Percentiles rank a stretch among this genome's conserved stretches.
These are phyloP conservation scores for Excalfactoria chinensis DNA, from an alignment of 2,113 vertebrate genomes.

Conservation along the genomic window DNA sequence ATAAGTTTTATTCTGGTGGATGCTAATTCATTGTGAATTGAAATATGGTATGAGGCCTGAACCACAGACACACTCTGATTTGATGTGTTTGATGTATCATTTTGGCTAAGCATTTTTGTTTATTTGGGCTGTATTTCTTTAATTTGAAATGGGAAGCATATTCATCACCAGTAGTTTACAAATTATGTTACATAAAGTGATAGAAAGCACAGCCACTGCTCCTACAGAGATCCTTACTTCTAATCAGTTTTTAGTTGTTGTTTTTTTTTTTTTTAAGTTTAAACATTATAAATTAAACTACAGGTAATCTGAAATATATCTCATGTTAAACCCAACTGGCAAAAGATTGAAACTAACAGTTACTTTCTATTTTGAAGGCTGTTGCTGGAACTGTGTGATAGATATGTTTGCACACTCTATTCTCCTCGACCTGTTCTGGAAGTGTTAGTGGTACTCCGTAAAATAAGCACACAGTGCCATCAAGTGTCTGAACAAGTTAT, in stretches of 20 bases:
- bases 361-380: slow-evolving; percentile 46
- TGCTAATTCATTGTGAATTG: slow-evolving; percentile 13
- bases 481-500: slow-evolving; percentile 70
- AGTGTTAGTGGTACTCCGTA: slow-evolving; percentile 66
- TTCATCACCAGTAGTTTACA: neutral
- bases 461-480: slow-evolving; percentile 65
- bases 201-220: neutral
- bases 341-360: neutral
- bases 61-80: neutral
- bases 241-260: too few relatives aligned
- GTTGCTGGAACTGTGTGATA: slow-evolving; percentile 57
- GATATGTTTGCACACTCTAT: slow-evolving; percentile 52
- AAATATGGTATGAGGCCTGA: slow-evolving; percentile 6
- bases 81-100: slow-evolving; percentile 18
- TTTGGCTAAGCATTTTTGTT: slow-evolving; percentile 33
- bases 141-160: slow-evolving; percentile 18
- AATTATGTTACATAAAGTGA: slow-evolving; percentile 3
- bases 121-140: slow-evolving; percentile 30
- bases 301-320: neutral
- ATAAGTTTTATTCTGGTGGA: slow-evolving; percentile 6
- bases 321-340: neutral
- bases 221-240: neutral
- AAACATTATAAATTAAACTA: neutral
- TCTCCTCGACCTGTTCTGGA: slow-evolving; percentile 73
- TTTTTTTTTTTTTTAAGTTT: neutral